These are phyloP conservation scores for Riparia riparia DNA, from an alignment of 2,113 vertebrate genomes.

Conservation along the genomic window DNA sequence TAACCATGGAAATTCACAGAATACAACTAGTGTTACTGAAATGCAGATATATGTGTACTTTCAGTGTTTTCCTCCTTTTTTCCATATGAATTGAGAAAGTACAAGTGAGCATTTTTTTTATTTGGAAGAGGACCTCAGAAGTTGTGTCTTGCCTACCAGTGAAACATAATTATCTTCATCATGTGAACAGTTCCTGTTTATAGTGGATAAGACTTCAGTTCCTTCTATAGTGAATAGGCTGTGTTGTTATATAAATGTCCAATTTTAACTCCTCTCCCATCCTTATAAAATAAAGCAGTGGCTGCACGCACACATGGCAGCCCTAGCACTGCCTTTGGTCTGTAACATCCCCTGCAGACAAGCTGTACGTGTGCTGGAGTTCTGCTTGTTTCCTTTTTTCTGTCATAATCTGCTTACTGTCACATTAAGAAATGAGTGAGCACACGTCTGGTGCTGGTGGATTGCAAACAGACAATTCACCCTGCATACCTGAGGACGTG, in stretches of 20 bases:
- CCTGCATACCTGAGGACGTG: not conserved
- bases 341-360: not conserved
- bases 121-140: not conserved
- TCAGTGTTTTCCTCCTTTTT: not conserved
- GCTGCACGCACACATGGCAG: not conserved
- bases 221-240: not conserved
- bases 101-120: not conserved
- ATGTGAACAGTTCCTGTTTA: not conserved
- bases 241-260: not conserved
- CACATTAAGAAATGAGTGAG: not conserved
- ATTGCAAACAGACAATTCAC: not conserved
- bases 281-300: not conserved
- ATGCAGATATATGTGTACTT: not conserved
- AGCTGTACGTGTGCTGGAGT: not conserved
- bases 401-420: not conserved
- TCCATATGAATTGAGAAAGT: not conserved
- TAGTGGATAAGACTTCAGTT: not conserved
- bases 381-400: conserved; percentile 1
- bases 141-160: not conserved
- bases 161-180: not conserved
- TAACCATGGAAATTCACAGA: not conserved
- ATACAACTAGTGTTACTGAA: not conserved
- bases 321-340: not conserved
- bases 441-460: not conserved
- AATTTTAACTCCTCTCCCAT: not conserved